Evolutionary conservation across 2,797 vertebrate genomes (phyloP), one percentile per base, ranked within the genome.

Genomic region (Scarus forsteni): DNA sequence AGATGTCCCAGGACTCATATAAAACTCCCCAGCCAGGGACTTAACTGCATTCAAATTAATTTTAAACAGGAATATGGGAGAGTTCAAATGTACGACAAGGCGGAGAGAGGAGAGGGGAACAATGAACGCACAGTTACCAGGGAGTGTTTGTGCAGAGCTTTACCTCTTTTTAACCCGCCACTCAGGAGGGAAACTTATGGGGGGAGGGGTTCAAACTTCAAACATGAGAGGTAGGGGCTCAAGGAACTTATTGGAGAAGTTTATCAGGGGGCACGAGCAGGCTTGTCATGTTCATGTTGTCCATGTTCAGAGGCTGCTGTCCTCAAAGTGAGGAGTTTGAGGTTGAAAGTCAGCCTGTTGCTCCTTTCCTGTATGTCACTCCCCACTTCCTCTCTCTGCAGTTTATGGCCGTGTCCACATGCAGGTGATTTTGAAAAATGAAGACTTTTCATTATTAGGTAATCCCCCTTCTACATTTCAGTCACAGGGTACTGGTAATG

Each of bases 41-140:
- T 70, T 40, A 42, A 48, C 53, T 50, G 55, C 75, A 48, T 74
- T 75, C 60, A 55, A 58, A 80, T 82, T 13, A 79, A 82, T 84
- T 84, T 83, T 66, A 82, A 84, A 80, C 55, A 39, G 55, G 46
- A 42, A 74, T 58, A 54, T 14, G 19, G 34, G 43, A n/a, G 13
- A 67, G 73, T 70, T 83, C 10, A 77, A 60, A 76, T 34, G 78
- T 79, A 64, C 60, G 36, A 3, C 19, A 10, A 45, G 39, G 43
- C 42, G 13, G 49, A 70, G 15, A 54, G 6, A 66, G 34, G 69
- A 61, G 62, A 64, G 54, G 16, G 39, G 18, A 57, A 63, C 46
- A 54, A 34, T 36, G 45, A 44, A 16, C 49, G 52, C 13, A 43
- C 61, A 42, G 44, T 56, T 38, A 38, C 56, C 44, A 59, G 35